Conservation (phyloP, 2,797 vertebrate species). For the Notolepis coatsorum region DNA sequence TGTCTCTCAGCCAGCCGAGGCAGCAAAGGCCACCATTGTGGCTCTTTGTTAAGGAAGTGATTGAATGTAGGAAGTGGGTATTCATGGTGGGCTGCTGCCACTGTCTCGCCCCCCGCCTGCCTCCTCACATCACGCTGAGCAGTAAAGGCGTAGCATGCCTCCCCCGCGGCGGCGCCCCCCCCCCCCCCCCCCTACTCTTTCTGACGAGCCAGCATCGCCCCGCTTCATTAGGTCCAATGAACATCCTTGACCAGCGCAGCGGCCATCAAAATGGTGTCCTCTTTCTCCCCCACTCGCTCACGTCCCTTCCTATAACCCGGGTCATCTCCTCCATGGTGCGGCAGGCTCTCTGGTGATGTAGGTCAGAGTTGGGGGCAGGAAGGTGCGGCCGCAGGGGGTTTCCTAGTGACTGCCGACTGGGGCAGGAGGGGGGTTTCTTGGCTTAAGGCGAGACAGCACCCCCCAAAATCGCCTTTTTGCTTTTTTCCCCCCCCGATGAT, state of each 20-base stretch:
- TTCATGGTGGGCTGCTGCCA: slow-evolving; percentile 75
- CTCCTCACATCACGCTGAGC: slow-evolving; percentile 73
- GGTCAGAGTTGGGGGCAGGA: slow-evolving; percentile 57
- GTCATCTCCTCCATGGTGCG: slow-evolving; percentile 7
- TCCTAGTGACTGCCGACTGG: no score
- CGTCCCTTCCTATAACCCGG: slow-evolving; percentile 27
- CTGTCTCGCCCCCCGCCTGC: slow-evolving; percentile 49
- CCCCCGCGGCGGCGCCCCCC: slow-evolving; percentile 15
- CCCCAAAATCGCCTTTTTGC: no score
- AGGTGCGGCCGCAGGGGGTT: no score
- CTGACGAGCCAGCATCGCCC: slow-evolving; percentile 58
- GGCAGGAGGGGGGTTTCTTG: no score
- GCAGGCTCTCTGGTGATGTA: slow-evolving; percentile 44
- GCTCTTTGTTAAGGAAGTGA: slow-evolving; percentile 76
- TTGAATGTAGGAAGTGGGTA: slow-evolving; percentile 81
- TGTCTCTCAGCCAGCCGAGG: slow-evolving; percentile 64
- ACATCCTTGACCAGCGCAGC: slow-evolving; percentile 45
- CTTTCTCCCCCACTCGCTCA: slow-evolving; percentile 35
- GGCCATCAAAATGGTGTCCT: slow-evolving; percentile 54
- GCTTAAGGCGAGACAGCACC: no score
- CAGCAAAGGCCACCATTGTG: slow-evolving; percentile 82
- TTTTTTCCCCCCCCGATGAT: no score
- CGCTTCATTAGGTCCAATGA: slow-evolving; percentile 68
- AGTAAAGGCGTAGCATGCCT: slow-evolving; percentile 76
- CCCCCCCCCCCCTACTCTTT: slow-evolving; percentile 69